Base-by-base conservation (phyloP, 2,113 vertebrate species). In the Morone saxatilis region DNA sequence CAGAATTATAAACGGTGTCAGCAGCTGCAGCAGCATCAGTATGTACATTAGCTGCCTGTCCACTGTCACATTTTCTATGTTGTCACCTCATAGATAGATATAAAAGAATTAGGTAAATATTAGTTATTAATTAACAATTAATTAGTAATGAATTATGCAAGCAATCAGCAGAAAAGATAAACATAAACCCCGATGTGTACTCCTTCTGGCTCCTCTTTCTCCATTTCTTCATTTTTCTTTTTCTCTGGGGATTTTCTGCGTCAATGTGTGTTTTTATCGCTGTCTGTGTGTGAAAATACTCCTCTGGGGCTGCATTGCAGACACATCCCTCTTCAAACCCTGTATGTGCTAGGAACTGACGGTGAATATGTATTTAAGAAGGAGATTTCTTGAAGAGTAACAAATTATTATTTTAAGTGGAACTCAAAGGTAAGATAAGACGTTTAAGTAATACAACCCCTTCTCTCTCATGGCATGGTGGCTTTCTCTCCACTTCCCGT, bases 151-250 rank as follows among this genome's bases (percentile, higher is more conserved):
- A 31, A 31, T 31, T 31, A 31, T 31, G 31, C 31, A 31, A 31
- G 31, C 31, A 31, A 31, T 31, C 31, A 31, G 31, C 31, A 31
- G 31, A 31, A 31, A 31, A 31, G 31, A 31, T 31, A 31, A 31
- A 31, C 31, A 43, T 38, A 63, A 56, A 63, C 3, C 5, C 16
- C 38, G 22, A 2, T 48, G 7, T 51, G 53, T 31, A 10, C 41
- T 60, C 4, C 41, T n/a, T 20, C 45, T 4, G 14, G 50, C n/a
- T 3, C 11, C 31, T 40, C 20, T 38, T 0, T 38, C 41, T 48
- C n/a, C 7, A 1, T 74, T 62, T n/a, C 57, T 61, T 67, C 13
- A 57, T 74, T 7, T 68, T 68, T 68, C 7, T 9, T 54, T 62
- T 19, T 45, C 38, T 69, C 22, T 14, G 7, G 9, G 38, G 22